Base-by-base conservation (phyloP, 2,888 invertebrate species). In the Orthosia cruda region DNA sequence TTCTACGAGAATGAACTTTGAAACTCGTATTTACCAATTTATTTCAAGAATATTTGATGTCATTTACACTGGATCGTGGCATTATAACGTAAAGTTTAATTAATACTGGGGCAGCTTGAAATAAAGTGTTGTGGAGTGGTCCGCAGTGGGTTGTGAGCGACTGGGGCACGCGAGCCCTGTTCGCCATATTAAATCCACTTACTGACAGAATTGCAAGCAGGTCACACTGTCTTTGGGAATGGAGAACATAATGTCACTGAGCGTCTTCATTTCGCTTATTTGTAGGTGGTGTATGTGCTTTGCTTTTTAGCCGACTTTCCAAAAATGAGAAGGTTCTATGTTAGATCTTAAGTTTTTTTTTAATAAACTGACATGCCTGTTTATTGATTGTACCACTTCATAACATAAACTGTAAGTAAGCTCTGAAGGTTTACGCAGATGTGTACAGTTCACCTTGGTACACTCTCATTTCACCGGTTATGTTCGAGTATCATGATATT, bases 181-280 rank as follows among this genome's bases (percentile, higher is more conserved):
- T 71, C 76, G 88, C 80, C 74, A 83, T 86, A 86, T 88, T 89
- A 84, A 88, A 77, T 88, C 82, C 89, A 89, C 81, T 88, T 83
- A 82, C 59, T 71, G 76, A 72, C 78, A 78, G 69, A 59, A 80
- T 63, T 75, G 81, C 65, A 71, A 59, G 54, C 23, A n/a, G 55
- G 63, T 18, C 50, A 84, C 47, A 82, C 81, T 68, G 76, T 40
- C 26, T 16, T 32, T 23, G 1, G 23, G 12, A 61, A 32, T 45
- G 26, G 23, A 18, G 20, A 64, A 57, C 69, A 63, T 47, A n/a
- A 20, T 58, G 5, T 69, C 40, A 16, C 2, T 45, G 15, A 62
- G 18, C 0, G 18, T 13, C 5, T 58, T 26, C 20, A 11, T 54
- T 1, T 40, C 4, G 1, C 40, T 16, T 26, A 40, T 26, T 45